Conservation (phyloP, 2,888 invertebrate genomes). For the Keiferia lycopersicella region DNA sequence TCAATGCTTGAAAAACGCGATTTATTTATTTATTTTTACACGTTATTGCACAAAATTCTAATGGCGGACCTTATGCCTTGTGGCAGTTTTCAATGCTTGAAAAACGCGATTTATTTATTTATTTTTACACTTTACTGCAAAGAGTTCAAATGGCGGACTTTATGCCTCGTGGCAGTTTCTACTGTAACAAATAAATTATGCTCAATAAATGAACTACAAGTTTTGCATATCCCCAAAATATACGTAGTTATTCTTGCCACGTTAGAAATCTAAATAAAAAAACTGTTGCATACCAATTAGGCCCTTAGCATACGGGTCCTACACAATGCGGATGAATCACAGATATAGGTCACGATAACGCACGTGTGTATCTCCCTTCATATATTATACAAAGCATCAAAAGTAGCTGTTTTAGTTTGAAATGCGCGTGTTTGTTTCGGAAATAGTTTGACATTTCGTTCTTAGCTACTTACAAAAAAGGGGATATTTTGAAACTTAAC, state of each 20-base stretch:
- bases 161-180: too few species aligned
- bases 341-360: conserved; percentile 21
- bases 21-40: too few species aligned
- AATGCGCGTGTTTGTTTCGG: background rate
- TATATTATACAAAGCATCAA: conserved; percentile 6
- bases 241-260: conserved; percentile 4
- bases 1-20: too few species aligned
- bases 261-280: background rate
- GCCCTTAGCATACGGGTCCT: conserved; percentile 11
- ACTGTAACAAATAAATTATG: too few species aligned
- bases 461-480: background rate
- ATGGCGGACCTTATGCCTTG: too few species aligned
- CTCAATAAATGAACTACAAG: background rate
- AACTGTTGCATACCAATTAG: conserved; percentile 11
- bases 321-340: conserved; percentile 12
- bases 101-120: too few species aligned
- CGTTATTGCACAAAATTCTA: too few species aligned
- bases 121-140: too few species aligned
- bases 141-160: too few species aligned
- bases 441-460: background rate
- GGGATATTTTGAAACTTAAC: background rate
- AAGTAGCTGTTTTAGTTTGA: background rate
- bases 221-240: conserved; percentile 2
- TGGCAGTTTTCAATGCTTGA: too few species aligned
- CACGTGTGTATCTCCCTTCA: conserved; percentile 17